These are phyloP conservation scores for Idaea biselata DNA, from an alignment of 2,888 invertebrate genomes.

Conservation along the genomic window DNA sequence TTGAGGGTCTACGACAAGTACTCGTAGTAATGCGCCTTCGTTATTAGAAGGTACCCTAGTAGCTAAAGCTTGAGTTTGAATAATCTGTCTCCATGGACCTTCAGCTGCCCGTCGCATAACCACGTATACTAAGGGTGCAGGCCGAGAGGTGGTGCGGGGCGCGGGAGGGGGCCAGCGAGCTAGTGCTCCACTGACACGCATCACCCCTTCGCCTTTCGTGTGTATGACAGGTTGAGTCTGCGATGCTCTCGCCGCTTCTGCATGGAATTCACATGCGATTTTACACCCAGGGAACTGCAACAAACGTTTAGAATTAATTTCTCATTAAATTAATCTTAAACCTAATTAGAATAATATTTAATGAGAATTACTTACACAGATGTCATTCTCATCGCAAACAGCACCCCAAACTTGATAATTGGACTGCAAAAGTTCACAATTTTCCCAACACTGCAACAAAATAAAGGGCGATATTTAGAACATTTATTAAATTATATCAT, in stretches of 20 bases:
- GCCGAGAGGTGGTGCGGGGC: conserved; percentile 77
- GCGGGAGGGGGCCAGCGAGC: conserved; percentile 84
- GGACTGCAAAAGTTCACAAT: conserved; percentile 86
- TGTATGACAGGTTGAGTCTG: conserved; percentile 86
- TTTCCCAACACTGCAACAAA: conserved; percentile 88
- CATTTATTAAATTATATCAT: conserved; percentile 39
- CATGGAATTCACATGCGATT: conserved; percentile 86
- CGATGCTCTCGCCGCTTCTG: conserved; percentile 81
- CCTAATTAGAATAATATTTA: not conserved
- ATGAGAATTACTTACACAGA: conserved; percentile 82
- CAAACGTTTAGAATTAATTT: not conserved
- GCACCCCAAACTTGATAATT: conserved; percentile 87
- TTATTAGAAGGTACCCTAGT: conserved; percentile 84
- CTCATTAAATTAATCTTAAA: conserved; percentile 3
- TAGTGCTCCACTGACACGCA: conserved; percentile 82
- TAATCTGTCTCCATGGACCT: conserved; percentile 84
- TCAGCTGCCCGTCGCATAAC: conserved; percentile 84
- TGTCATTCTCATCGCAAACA: conserved; percentile 85
- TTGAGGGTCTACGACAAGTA: conserved; percentile 85
- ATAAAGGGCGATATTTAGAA: conserved; percentile 34
- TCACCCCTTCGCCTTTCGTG: conserved; percentile 85
- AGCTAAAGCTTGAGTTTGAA: conserved; percentile 83
- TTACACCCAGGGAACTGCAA: conserved; percentile 86
- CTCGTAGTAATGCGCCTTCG: conserved; percentile 83
- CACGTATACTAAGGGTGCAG: conserved; percentile 84